These are phyloP conservation scores for Schizaphis graminum DNA, from an alignment of 2,888 invertebrate species.

Conservation along the genomic window DNA sequence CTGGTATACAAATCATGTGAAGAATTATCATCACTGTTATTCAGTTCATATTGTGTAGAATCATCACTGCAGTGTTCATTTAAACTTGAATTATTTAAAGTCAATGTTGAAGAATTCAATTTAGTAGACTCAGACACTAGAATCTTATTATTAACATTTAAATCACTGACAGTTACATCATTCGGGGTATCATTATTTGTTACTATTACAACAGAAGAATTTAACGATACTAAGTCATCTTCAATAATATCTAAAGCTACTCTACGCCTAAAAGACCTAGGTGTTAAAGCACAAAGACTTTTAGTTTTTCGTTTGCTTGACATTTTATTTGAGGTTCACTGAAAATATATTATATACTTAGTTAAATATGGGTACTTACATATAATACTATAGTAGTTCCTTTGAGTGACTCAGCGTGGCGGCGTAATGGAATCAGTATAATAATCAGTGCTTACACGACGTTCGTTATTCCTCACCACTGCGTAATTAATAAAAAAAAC, in stretches of 20 bases:
- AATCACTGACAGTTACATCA: background rate
- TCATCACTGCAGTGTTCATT: constrained; percentile 13
- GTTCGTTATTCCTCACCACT: too few relatives aligned
- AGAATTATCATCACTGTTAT: background rate
- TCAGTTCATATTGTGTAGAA: constrained; percentile 1
- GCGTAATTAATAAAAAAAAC: too few relatives aligned
- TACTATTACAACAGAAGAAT: background rate
- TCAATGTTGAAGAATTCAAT: background rate
- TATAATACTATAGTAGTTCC: too few relatives aligned
- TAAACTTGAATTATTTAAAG: background rate
- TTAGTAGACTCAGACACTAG: background rate
- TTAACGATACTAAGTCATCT: background rate
- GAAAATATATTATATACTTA: too few relatives aligned
- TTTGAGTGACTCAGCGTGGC: too few relatives aligned
- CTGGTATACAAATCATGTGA: background rate
- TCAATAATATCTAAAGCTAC: background rate
- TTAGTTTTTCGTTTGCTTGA: constrained; percentile 10
- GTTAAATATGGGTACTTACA: background rate
- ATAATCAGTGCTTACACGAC: too few relatives aligned
- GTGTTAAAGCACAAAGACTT: background rate
- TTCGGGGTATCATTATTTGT: background rate
- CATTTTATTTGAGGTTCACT: background rate
- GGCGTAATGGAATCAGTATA: too few relatives aligned
- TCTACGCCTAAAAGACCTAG: constrained; percentile 11
- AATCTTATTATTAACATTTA: background rate